These are phyloP conservation scores for Hydractinia symbiolongicarpus DNA, from an alignment of 30 jellyfish, hydroid and myxozoan genomes.

Conservation along the genomic window DNA sequence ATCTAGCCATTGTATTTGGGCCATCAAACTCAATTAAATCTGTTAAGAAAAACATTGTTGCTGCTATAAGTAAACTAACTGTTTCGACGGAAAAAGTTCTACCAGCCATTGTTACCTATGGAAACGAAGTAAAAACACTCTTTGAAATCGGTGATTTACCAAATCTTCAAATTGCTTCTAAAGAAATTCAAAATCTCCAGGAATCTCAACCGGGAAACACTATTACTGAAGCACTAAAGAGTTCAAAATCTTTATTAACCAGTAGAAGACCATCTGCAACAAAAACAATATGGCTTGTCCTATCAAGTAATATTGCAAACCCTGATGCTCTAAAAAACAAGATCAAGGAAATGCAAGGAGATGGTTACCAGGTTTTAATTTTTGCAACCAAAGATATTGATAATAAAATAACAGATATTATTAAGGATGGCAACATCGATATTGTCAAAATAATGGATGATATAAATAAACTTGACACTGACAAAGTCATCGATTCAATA, in stretches of 20 bases:
- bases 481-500: background rate
- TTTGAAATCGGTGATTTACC: background rate
- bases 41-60: background rate
- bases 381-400: slow-evolving; percentile 4
- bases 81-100: background rate
- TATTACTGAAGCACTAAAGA: background rate
- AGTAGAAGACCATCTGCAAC: background rate
- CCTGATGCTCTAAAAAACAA: background rate
- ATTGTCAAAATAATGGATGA: background rate
- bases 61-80: background rate
- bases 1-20: slow-evolving; percentile 11
- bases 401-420: slow-evolving; percentile 4
- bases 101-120: slow-evolving; percentile 30
- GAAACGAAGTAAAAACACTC: background rate
- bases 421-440: slow-evolving; percentile 4
- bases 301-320: background rate
- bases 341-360: background rate
- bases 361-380: background rate
- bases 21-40: background rate
- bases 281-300: slow-evolving; percentile 21
- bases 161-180: background rate
- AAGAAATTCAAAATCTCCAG: background rate
- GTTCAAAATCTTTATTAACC: background rate
- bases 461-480: background rate
- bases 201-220: background rate